These are phyloP conservation scores for Hydropsyche tenuis DNA, from an alignment of 1,140 invertebrate genomes.

Conservation along the genomic window DNA sequence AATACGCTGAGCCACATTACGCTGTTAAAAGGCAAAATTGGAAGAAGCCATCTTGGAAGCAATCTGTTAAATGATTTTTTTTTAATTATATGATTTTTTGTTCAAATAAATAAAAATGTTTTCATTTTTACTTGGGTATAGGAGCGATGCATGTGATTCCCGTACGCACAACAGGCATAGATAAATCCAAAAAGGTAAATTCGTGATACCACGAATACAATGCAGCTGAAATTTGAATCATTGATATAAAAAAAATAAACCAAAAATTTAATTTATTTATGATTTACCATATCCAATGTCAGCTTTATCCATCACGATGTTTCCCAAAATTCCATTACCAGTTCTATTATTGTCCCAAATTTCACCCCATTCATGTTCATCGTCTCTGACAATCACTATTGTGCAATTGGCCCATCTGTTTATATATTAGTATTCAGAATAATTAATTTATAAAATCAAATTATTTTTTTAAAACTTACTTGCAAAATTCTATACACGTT, in stretches of 20 bases:
- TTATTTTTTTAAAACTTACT: constrained; percentile 21
- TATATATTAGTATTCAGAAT: constrained; percentile 30
- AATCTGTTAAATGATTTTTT: constrained; percentile 50
- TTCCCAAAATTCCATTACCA: constrained; percentile 66
- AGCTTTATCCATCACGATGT: constrained; percentile 63
- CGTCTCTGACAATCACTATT: constrained; percentile 59
- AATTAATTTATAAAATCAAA: constrained; percentile 3
- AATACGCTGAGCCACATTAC: constrained; percentile 56
- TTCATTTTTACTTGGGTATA: constrained; percentile 58
- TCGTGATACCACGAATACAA: constrained; percentile 67
- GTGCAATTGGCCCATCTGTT: constrained; percentile 63
- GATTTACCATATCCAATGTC: constrained; percentile 64
- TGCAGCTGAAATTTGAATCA: constrained; percentile 57
- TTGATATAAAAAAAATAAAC: not conserved
- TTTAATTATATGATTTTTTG: not conserved
- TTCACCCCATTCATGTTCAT: constrained; percentile 65
- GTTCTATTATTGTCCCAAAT: constrained; percentile 65
- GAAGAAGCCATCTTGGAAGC: constrained; percentile 57
- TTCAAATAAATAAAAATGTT: not conserved
- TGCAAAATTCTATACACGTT: constrained; percentile 53
- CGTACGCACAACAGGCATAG: constrained; percentile 62
- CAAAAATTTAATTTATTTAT: not conserved
- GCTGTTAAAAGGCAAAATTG: constrained; percentile 55
- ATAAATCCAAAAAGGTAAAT: constrained; percentile 64
- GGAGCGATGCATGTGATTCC: constrained; percentile 67